Evolutionary conservation across 1,140 invertebrate species (phyloP).

Genomic region (Wasmannia auropunctata): DNA sequence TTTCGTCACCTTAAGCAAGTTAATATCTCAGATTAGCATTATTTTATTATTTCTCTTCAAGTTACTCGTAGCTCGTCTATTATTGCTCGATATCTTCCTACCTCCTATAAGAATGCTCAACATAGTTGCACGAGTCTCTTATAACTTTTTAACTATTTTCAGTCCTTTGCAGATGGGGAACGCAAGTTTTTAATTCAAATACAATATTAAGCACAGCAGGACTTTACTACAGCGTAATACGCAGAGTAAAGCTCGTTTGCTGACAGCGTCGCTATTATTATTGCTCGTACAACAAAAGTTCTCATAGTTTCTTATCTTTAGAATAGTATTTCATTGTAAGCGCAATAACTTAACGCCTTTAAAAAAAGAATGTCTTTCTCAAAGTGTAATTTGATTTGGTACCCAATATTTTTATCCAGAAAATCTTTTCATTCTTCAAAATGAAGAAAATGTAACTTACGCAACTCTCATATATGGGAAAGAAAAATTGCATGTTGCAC

Average conservation of each 20-base stretch:
- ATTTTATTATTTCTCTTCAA: constrained; percentile 53
- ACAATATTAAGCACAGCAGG: constrained; percentile 38
- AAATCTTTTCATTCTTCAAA: background rate
- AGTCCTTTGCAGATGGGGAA: constrained; percentile 12
- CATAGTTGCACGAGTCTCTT: constrained; percentile 19
- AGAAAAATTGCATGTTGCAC: background rate
- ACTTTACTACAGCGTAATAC: background rate
- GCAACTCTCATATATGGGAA: background rate
- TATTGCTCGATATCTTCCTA: constrained; percentile 37
- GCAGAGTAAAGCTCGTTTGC: constrained; percentile 39
- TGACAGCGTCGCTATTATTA: constrained; percentile 47
- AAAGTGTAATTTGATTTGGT: background rate
- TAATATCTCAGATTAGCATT: constrained; percentile 53
- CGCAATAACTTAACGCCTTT: constrained; percentile 4
- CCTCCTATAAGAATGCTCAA: constrained; percentile 13
- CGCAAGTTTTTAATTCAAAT: constrained; percentile 54
- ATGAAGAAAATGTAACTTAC: background rate
- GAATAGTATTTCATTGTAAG: background rate
- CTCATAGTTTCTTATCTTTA: constrained; percentile 2
- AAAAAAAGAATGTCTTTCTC: background rate
- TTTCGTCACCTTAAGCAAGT: constrained; percentile 41
- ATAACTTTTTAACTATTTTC: constrained; percentile 50
- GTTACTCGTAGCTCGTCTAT: constrained; percentile 46
- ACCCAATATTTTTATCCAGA: background rate
- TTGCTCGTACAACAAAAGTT: constrained; percentile 30